phyloP scores from a whole-genome alignment of 2,113 vertebrate species.

The Corapipo altera region DNA sequence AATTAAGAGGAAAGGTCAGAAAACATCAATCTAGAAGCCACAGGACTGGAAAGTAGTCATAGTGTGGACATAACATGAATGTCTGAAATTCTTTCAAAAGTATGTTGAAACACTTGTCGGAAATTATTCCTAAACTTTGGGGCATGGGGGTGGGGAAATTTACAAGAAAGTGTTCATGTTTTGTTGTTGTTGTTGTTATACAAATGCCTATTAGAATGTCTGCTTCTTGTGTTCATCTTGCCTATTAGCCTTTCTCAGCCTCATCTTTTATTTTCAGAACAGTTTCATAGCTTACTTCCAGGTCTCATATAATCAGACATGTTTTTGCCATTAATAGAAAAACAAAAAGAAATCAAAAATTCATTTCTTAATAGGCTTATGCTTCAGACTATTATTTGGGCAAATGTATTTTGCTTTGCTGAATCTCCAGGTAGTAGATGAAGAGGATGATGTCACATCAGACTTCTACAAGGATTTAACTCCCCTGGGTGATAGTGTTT shows the following conservation, averaged over 20 bases:
- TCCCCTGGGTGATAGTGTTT: neutral
- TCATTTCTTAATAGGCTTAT: neutral
- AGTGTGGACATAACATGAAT: neutral
- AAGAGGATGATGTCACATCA: slow-evolving; percentile 75
- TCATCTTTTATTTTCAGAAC: neutral
- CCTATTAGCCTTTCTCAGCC: neutral
- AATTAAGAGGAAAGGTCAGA: neutral
- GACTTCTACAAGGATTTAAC: slow-evolving; percentile 70
- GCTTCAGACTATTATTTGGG: neutral
- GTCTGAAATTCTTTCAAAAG: neutral
- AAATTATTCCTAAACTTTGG: neutral
- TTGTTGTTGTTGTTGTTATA: neutral
- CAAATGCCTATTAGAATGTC: neutral
- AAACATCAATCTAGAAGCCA: neutral
- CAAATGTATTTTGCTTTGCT: neutral
- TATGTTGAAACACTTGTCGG: neutral
- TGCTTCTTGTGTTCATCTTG: neutral
- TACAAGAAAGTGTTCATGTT: neutral
- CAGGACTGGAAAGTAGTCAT: neutral
- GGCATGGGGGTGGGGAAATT: neutral
- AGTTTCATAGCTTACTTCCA: neutral
- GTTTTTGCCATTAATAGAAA: neutral
- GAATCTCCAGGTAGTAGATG: slow-evolving; percentile 74
- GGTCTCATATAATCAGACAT: neutral
- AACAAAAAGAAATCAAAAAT: neutral